Conservation (phyloP, 2,113 vertebrate genomes). For the Myotis lucifugus region DNA sequence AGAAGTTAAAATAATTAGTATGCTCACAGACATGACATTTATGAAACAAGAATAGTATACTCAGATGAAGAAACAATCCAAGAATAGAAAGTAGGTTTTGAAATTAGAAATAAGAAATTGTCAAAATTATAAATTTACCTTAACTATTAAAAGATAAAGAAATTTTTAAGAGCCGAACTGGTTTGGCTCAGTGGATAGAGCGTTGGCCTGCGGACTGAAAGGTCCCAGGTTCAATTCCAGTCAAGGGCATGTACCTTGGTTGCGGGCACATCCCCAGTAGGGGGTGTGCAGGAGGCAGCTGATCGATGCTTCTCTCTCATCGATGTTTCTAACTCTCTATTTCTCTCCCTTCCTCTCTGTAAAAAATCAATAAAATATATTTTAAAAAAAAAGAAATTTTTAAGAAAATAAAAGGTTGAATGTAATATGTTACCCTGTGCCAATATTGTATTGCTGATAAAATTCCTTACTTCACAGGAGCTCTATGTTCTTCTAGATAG, state of each 20-base stretch:
- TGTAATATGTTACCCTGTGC: background rate
- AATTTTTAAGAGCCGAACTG: no score
- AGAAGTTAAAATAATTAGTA: background rate
- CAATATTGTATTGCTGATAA: background rate
- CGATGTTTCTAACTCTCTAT: no score
- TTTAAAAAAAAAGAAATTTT: no score
- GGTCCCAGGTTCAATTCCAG: no score
- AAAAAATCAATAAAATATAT: no score
- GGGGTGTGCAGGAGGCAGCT: no score
- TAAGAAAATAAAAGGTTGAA: background rate
- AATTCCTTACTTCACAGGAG: background rate
- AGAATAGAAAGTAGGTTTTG: background rate
- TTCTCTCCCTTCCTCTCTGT: no score
- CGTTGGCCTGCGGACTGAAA: no score
- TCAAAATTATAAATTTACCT: conserved; percentile 4
- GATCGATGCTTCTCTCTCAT: no score
- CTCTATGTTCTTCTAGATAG: background rate
- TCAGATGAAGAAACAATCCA: background rate
- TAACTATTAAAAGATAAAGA: background rate
- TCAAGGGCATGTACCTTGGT: no score
- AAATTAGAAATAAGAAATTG: background rate
- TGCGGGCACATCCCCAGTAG: no score
- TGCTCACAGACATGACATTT: background rate
- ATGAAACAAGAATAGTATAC: background rate
- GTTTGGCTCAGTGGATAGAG: no score